A percentile compares a stretch with the other conserved stretches of the same genome.
Conservation (phyloP, 2,797 vertebrate genomes). For the Geotrypetes seraphini region DNA sequence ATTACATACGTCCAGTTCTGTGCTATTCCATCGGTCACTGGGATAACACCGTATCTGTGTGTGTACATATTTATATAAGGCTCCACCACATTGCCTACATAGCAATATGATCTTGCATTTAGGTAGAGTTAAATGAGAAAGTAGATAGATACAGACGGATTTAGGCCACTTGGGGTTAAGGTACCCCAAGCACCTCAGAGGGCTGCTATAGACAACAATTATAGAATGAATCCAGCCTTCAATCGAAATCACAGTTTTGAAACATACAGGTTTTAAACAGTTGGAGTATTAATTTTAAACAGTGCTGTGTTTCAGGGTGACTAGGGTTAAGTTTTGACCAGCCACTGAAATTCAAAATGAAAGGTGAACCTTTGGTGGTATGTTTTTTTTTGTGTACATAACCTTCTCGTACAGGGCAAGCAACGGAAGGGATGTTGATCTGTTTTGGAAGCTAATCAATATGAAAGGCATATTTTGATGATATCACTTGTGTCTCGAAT, state of each 20-base stretch:
- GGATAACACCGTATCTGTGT: conserved; percentile 18
- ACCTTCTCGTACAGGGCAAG: conserved; percentile 6
- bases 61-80: conserved; percentile 9
- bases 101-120: conserved; percentile 32
- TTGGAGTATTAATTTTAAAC: conserved; percentile 18
- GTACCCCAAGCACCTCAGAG: conserved; percentile 25
- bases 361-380: conserved; percentile 12
- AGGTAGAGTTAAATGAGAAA: conserved; percentile 33
- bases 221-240: conserved; percentile 27
- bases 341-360: conserved; percentile 17
- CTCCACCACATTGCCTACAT: conserved; percentile 35
- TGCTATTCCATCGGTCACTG: conserved; percentile 15
- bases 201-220: conserved; percentile 32
- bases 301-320: conserved; percentile 27
- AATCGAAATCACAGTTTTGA: conserved; percentile 38
- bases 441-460: conserved; percentile 23
- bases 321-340: conserved; percentile 31
- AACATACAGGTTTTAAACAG: conserved; percentile 20
- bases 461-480: too few species aligned
- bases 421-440: conserved; percentile 16
- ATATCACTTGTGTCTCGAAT: too few species aligned
- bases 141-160: conserved; percentile 23
- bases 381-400: conserved; percentile 7
- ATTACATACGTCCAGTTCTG: conserved; percentile 16
- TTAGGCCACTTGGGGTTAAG: conserved; percentile 22